These are phyloP conservation scores for Sarcoramphus papa DNA, from an alignment of 2,797 vertebrate species.

Conservation along the genomic window DNA sequence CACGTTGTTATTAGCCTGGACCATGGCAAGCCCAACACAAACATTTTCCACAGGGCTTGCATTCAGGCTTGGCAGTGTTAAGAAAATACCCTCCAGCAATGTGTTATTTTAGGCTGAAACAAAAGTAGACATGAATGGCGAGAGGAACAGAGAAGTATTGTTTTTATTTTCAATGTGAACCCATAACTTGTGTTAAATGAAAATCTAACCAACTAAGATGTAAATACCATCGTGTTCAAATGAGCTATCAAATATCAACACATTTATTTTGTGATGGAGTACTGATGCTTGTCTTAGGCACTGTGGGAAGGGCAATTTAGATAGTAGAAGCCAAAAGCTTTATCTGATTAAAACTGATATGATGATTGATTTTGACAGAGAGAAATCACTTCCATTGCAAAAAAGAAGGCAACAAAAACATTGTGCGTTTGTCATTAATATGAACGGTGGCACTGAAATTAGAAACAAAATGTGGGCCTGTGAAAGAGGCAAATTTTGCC, in stretches of 20 bases:
- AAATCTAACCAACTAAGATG: constrained; percentile 73
- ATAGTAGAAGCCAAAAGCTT: constrained; percentile 64
- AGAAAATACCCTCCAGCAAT: constrained; percentile 79
- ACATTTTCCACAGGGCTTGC: constrained; percentile 75
- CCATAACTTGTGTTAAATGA: constrained; percentile 77
- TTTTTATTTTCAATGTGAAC: constrained; percentile 75
- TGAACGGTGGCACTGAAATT: not conserved
- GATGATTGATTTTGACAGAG: constrained; percentile 64
- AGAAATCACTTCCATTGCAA: constrained; percentile 70
- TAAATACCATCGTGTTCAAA: constrained; percentile 70
- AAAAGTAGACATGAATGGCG: constrained; percentile 82
- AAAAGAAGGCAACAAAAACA: not conserved
- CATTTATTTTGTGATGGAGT: constrained; percentile 62
- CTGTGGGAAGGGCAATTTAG: constrained; percentile 74
- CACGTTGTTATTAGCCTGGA: constrained; percentile 87
- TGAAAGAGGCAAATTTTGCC: not conserved
- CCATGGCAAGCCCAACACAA: constrained; percentile 69
- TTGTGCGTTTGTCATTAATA: not conserved
- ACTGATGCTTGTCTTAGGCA: constrained; percentile 62
- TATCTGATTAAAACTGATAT: constrained; percentile 67
- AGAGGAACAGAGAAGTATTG: constrained; percentile 82
- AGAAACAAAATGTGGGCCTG: not conserved
- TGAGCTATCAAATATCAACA: constrained; percentile 74
- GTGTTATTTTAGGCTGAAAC: constrained; percentile 86
- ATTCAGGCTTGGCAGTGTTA: constrained; percentile 71